Evolutionary conservation across 2,113 vertebrate species (phyloP).

Genomic region (Cervus canadensis): DNA sequence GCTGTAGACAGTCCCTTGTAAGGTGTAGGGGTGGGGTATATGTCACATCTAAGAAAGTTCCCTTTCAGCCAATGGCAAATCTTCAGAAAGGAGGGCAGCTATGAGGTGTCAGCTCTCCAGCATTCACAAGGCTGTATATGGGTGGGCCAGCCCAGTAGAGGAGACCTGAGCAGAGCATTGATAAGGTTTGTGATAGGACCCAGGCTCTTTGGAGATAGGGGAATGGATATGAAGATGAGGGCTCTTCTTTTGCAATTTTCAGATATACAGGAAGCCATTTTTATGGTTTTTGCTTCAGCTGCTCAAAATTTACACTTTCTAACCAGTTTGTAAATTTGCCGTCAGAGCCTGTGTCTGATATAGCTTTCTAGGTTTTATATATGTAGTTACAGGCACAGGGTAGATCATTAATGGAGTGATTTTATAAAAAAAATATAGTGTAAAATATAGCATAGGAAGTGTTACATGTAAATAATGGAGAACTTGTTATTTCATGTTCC

Average conservation of each 20-base stretch:
- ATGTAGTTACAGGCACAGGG: neutral
- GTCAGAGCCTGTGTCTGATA: too few species aligned
- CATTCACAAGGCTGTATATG: too few species aligned
- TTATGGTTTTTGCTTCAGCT: neutral
- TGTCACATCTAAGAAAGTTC: neutral
- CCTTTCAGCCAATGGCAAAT: neutral
- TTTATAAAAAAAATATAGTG: neutral
- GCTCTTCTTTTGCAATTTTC: neutral
- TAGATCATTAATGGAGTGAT: neutral
- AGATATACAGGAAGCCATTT: neutral
- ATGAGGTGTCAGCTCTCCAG: neutral
- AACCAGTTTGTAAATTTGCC: neutral
- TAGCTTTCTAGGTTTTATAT: neutral
- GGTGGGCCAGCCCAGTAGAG: neutral
- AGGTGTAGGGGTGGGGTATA: neutral
- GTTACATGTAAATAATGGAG: neutral
- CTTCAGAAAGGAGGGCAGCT: neutral
- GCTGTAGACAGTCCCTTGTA: neutral
- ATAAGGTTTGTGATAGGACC: neutral
- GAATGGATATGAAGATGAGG: neutral
- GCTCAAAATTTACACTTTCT: neutral
- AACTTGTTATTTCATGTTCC: neutral
- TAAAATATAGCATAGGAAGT: neutral
- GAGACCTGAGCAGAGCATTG: neutral
- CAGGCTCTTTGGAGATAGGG: too few species aligned